Evolutionary conservation across 2,888 invertebrate species (phyloP), one percentile per base, ranked within the genome.

Genomic region (Epinotia ramella): DNA sequence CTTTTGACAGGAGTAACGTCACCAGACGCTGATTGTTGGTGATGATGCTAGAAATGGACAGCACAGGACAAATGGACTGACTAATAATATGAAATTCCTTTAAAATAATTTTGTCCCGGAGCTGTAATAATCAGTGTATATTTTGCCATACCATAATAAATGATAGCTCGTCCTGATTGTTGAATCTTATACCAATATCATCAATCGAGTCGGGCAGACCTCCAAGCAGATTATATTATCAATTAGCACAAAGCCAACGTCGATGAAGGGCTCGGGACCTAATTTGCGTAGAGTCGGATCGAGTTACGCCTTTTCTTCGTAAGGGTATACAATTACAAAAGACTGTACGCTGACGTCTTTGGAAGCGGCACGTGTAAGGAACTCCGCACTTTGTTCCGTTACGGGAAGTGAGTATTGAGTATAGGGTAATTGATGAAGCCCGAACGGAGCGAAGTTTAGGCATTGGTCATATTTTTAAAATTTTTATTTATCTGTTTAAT

Each of bases 261-360:
- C 13, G 49, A 49, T 49, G 16, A n/a, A 49, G 1, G n/a, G 53
- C 53, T n/a, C n/a, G 13, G 6, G 60, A 28, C 60, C 33, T 62
- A 62, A 62, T 62, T 67, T 67, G n/a, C 33, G 67, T 56, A 40
- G 18, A 56, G n/a, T 12, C 18, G 20, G 12, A 56, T 63, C 18
- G 40, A 18, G 40, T 56, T 67, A 56, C 67, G 40, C 56, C 33
- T 33, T n/a, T 56, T 67, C 40, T 67, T 33, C 56, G 40, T 56
- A 67, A 1, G 12, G n/a, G 18, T 53, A 18, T 66, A 66, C 28
- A 33, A 56, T 57, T 57, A 56, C 67, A 57, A 56, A 56, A 67
- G 20, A 77, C 77, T 73, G 80, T 80, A 79, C 40, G 3, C 9
- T 1, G 3, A 33, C 33, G 13, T 20, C 44, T 46, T 67, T 40